Evolutionary conservation across 1,140 invertebrate genomes (phyloP), one percentile per base, ranked within the genome.

Genomic region (Cydia amplana): DNA sequence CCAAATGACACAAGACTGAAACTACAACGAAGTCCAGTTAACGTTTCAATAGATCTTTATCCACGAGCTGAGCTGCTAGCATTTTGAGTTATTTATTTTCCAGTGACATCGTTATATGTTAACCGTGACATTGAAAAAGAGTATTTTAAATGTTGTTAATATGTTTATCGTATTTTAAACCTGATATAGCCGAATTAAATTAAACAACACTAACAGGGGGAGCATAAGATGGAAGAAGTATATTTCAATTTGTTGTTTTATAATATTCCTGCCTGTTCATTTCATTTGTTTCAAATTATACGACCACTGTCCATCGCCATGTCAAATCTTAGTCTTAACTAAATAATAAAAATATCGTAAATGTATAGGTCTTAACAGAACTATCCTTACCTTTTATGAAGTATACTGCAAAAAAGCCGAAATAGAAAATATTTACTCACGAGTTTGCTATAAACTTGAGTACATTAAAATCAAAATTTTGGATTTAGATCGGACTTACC

Each of bases 1-100:
- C 83, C 83, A 85, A 86, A 87, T 84, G 79, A 84, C 72, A 80
- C 83, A 91, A 91, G 89, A 89, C 90, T 92, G 89, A 90, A 86
- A 83, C 80, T 86, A 83, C 85, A 85, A 88, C 86, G 85, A 90
- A 89, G 82, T 83, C 78, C 82, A 85, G 81, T 77, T 86, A 83
- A 83, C 80, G 78, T 83, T 85, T 82, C 80, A 83, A 79, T 81
- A 75, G 73, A 74, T 79, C 75, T 75, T 80, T 55, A 79, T 78
- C 7, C 32, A 70, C 65, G 36, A 70, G 32, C 65, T 76, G 72
- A 77, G 70, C 70, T 80, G 78, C 20, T 75, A 75, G 72, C 78
- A 81, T 81, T 67, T 82, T 78, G 77, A 64, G 82, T 79, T 85
- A 84, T 87, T 87, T 86, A 84, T 82, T 80, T 80, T 76, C 78